These are phyloP conservation scores for Diloba caeruleocephala DNA, from an alignment of 2,888 invertebrate species.

Conservation along the genomic window DNA sequence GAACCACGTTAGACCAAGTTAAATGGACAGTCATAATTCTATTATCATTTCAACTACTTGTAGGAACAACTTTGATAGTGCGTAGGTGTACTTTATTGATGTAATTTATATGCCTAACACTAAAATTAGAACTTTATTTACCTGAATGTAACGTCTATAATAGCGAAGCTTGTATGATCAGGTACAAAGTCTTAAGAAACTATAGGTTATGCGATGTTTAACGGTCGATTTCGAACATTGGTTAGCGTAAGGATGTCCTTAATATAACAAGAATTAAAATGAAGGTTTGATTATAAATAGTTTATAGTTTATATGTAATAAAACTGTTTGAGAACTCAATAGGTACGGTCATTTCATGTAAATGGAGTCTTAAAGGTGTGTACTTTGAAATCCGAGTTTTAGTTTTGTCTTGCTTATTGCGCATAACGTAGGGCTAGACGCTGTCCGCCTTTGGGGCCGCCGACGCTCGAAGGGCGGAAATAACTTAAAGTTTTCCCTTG, in stretches of 20 bases:
- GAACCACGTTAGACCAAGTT: slow-evolving; percentile 21
- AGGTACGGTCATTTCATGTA: too few relatives aligned
- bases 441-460: too few relatives aligned
- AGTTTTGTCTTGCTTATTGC: too few relatives aligned
- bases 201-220: slow-evolving; percentile 26
- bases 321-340: slow-evolving; percentile 9
- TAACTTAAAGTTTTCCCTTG: too few relatives aligned
- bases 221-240: slow-evolving; percentile 43
- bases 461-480: too few relatives aligned
- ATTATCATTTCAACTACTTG: slow-evolving; percentile 50
- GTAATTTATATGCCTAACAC: slow-evolving; percentile 12
- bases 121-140: slow-evolving; percentile 15
- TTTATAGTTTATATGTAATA: slow-evolving; percentile 12
- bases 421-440: too few relatives aligned
- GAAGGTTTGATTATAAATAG: slow-evolving; percentile 18
- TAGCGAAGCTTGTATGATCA: not conserved
- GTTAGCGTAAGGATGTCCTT: slow-evolving; percentile 31
- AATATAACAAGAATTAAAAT: slow-evolving; percentile 19
- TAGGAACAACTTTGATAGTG: slow-evolving; percentile 48
- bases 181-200: slow-evolving; percentile 35
- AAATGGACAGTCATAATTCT: slow-evolving; percentile 38
- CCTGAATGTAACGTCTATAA: not conserved
- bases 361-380: too few relatives aligned
- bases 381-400: too few relatives aligned
- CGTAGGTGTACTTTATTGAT: slow-evolving; percentile 51